Base-by-base conservation (phyloP, 37 sponge, comb jelly and placozoan genomes). In the Spongia lamella region DNA sequence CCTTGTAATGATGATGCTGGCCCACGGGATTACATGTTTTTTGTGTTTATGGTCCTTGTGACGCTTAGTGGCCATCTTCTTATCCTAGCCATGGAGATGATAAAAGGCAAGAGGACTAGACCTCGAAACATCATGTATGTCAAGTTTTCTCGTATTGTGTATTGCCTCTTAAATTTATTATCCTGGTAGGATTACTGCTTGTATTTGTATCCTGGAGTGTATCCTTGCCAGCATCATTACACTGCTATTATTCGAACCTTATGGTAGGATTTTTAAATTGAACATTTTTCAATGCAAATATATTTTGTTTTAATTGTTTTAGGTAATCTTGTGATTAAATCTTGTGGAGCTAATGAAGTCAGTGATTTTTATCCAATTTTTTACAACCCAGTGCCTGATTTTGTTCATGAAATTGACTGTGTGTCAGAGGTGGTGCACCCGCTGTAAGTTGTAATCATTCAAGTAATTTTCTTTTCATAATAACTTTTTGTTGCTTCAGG, bases 341-440 rank as follows among this genome's bases (percentile, higher is more conserved):
- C 83, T n/a, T 82, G 83, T 37, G 19, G 59, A 31, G 75, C 73
- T 32, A 2, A 15, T 0, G 24, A 32, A 24, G 50, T 82, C 21
- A 36, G 26, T 22, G 83, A 82, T 65, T 82, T 73, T 26, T 82
- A 82, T 56, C 75, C 83, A 24, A 73, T 82, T 21, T 82, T 82
- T 59, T 82, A 40, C 54, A 82, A 82, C 57, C 83, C 83, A 5
- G 47, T 40, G 1, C 19, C 24, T 21, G 83, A 82, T 59, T 82
- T 57, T 37, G 75, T 74, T 20, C 56, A 66, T 47, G 14, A 27
- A 4, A 21, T 82, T 22, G 0, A 74, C 58, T 82, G 83, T 26
- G 35, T 75, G 4, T 82, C 64, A 32, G 83, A 82, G 24, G 83
- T 82, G 35, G 75, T 64, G 7, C 73, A 82, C 38, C 83, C 83